These are phyloP conservation scores for Cardiocondyla obscurior DNA, from an alignment of 1,140 invertebrate species.

Conservation along the genomic window DNA sequence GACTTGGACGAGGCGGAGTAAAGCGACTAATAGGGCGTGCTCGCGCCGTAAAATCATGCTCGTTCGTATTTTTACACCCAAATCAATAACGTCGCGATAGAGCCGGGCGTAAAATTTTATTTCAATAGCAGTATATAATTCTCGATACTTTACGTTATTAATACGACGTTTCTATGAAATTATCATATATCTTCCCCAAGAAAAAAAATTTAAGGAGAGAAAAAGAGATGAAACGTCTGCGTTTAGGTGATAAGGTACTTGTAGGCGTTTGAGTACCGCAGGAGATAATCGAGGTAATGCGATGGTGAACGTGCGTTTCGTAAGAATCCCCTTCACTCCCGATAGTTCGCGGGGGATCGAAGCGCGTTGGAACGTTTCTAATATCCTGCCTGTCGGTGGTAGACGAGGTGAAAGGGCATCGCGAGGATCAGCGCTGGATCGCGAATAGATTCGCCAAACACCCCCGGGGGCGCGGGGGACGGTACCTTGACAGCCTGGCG, in stretches of 20 bases:
- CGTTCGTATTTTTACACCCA: conserved; percentile 62
- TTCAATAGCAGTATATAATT: conserved; percentile 4
- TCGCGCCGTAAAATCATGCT: conserved; percentile 67
- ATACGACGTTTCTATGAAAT: conserved; percentile 13
- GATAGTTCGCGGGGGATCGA: conserved; percentile 28
- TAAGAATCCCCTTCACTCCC: not conserved
- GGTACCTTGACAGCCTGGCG: conserved; percentile 72
- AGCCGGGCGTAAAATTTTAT: conserved; percentile 66
- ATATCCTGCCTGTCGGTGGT: conserved; percentile 49
- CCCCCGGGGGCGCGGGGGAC: not conserved
- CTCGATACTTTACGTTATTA: conserved; percentile 57
- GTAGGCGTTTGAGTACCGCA: not conserved
- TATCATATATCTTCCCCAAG: conserved; percentile 3
- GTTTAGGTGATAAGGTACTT: not conserved
- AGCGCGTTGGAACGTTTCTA: conserved; percentile 48
- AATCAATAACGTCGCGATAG: conserved; percentile 69
- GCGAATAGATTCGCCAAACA: conserved; percentile 39
- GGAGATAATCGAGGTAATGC: not conserved
- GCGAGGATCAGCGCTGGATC: conserved; percentile 47
- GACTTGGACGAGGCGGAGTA: conserved; percentile 40
- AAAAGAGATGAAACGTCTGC: not conserved
- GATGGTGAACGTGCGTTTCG: not conserved
- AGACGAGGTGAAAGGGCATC: conserved; percentile 50
- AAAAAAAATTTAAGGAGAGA: not conserved
- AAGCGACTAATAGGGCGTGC: conserved; percentile 65